Percentiles rank a stretch among this genome's conserved stretches.
Conservation (phyloP, 2,888 invertebrate genomes). For the Aspidapion aeneum region DNA sequence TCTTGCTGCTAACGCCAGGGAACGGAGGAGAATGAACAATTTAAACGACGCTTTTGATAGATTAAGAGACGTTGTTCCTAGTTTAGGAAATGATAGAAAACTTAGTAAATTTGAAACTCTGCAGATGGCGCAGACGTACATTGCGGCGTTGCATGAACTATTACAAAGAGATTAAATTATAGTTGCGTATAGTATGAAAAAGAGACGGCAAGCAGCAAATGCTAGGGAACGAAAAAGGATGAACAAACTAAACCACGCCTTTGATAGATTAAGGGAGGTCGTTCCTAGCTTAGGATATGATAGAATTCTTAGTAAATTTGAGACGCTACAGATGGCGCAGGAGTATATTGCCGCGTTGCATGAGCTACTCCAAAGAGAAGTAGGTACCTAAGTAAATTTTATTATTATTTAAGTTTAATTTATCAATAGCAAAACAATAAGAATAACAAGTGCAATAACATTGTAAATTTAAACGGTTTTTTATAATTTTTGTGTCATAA, state of each 20-base stretch:
- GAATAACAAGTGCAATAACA: constrained; percentile 37
- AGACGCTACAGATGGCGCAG: constrained; percentile 76
- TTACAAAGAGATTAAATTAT: constrained; percentile 46
- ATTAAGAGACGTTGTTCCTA: constrained; percentile 66
- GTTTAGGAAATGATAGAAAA: constrained; percentile 65
- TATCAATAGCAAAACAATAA: constrained; percentile 28
- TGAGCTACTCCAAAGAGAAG: constrained; percentile 56
- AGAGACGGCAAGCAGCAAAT: constrained; percentile 66
- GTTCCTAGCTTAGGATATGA: constrained; percentile 68
- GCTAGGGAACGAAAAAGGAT: constrained; percentile 70
- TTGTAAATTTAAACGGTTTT: constrained; percentile 30
- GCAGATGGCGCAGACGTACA: constrained; percentile 77
- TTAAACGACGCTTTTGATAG: constrained; percentile 71
- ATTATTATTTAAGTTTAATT: constrained; percentile 1
- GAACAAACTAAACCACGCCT: constrained; percentile 72
- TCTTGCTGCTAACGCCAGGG: constrained; percentile 70
- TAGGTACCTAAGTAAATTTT: no score
- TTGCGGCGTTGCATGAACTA: constrained; percentile 63
- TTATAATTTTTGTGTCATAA: constrained; percentile 25
- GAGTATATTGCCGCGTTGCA: constrained; percentile 67
- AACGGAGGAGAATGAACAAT: constrained; percentile 68
- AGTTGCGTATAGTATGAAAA: no score
- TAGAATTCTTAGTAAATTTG: constrained; percentile 69
- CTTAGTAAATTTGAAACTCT: constrained; percentile 73
- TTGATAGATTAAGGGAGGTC: constrained; percentile 65